These are phyloP conservation scores for Tylochromis polylepis DNA, from an alignment of 2,113 vertebrate species.

Conservation along the genomic window DNA sequence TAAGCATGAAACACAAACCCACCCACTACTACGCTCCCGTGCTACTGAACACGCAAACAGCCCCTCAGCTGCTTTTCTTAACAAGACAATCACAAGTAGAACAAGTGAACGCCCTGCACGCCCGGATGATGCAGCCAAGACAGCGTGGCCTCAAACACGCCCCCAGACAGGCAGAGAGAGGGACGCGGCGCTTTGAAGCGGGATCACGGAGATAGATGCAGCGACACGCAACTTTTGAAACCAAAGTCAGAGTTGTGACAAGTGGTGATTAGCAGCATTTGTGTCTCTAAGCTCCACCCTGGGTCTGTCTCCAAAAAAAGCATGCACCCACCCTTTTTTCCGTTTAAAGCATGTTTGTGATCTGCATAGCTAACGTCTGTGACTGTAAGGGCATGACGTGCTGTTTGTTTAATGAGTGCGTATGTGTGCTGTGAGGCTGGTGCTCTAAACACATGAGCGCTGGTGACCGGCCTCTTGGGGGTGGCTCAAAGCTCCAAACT, in stretches of 20 bases:
- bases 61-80: background rate
- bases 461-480: background rate
- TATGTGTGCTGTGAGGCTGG: background rate
- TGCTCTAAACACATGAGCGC: background rate
- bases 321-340: background rate
- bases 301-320: background rate
- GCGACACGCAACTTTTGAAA: conserved; percentile 23
- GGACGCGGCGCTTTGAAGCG: conserved; percentile 19
- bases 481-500: background rate
- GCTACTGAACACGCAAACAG: background rate
- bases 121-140: background rate
- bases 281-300: conserved; percentile 27
- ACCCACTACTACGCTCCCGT: background rate
- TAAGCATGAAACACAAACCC: background rate
- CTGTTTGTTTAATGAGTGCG: background rate
- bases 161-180: background rate
- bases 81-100: background rate
- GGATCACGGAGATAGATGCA: conserved; percentile 32
- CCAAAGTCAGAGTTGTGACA: conserved; percentile 37
- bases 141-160: background rate
- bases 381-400: background rate
- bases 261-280: conserved; percentile 40
- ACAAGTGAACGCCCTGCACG: background rate
- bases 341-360: background rate
- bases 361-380: background rate